Evolutionary conservation across 2,797 vertebrate species (phyloP).

Genomic region (Fundulus diaphanus): DNA sequence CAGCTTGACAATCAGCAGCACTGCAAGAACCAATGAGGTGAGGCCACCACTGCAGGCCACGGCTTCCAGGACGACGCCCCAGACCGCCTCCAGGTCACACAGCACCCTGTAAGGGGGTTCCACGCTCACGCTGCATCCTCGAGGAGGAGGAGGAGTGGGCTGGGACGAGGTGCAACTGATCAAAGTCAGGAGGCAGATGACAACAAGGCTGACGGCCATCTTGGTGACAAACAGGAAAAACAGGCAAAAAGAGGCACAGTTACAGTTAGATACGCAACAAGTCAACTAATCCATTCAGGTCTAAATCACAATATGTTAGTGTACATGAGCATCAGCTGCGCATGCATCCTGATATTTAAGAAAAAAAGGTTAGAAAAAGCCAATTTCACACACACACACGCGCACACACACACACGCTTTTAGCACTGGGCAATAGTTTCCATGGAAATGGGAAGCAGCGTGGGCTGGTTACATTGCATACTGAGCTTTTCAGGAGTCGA

Average conservation of each 20-base stretch:
- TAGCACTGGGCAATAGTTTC: constrained; percentile 78
- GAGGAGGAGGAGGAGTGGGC: constrained; percentile 83
- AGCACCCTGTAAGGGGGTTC: constrained; percentile 89
- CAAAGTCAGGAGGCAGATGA: constrained; percentile 86
- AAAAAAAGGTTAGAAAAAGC: constrained; percentile 9
- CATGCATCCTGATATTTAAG: constrained; percentile 4
- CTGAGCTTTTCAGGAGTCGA: constrained; percentile 76
- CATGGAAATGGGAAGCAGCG: constrained; percentile 79
- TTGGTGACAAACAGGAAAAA: constrained; percentile 52
- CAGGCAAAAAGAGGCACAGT: constrained; percentile 16
- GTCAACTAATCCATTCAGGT: background rate
- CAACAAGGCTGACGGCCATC: constrained; percentile 74
- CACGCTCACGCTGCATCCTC: constrained; percentile 89
- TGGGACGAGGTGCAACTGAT: constrained; percentile 84
- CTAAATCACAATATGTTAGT: background rate
- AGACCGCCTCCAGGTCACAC: constrained; percentile 95
- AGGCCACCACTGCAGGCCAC: constrained; percentile 89
- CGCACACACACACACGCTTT: constrained; percentile 68
- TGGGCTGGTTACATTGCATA: constrained; percentile 80
- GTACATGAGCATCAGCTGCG: background rate
- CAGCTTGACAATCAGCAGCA: constrained; percentile 87
- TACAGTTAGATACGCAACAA: constrained; percentile 1
- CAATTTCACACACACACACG: constrained; percentile 15
- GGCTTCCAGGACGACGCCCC: constrained; percentile 95
- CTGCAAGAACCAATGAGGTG: constrained; percentile 86